Evolutionary conservation across 2,113 vertebrate genomes (phyloP), one percentile per base, ranked within the genome.

Genomic region (Macroglossus sobrinus): DNA sequence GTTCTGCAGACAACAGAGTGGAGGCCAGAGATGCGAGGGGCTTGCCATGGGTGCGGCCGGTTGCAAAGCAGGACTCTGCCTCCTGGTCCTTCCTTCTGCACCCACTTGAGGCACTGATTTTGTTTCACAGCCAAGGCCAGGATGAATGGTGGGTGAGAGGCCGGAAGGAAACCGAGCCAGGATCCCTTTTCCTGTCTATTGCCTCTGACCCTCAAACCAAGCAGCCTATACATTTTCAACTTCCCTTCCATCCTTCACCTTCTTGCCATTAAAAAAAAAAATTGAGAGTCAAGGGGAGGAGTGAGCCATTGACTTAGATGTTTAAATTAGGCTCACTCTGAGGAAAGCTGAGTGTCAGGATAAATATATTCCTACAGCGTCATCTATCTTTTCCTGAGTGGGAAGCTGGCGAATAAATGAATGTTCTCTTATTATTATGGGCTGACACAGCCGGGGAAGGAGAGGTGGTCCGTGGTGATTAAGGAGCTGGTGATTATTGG

Each of bases 311-410:
- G 97, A 80, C 57, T 96, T 95, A 91, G 93, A 35, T 3, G 59
- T 97, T 96, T 96, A 88, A 98, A 98, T 98, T 97, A 98, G 97
- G 97, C 33, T 96, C 80, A n/a, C 87, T 97, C 97, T 89, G 95
- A 95, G 86, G 98, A 95, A 97, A 98, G 94, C 96, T n/a, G 71
- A 30, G 79, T 33, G n/a, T 92, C 28, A 28, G 97, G 94, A 91
- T 96, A 97, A 97, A 98, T 96, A 96, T 47, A 59, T 97, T 96
- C 72, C 91, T 94, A 47, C 91, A 84, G 87, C 47, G 22, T 94
- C 16, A 4, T 94, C 13, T 81, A 91, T 97, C 96, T 98, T 97
- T 85, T 95, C 45, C 93, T 84, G 97, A 97, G 93, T 91, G 95
- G 97, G 97, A 97, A 96, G 96, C 9, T 96, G 95, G 95, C 91